These are phyloP conservation scores for Notechis scutatus DNA, from an alignment of 2,113 vertebrate species.

Conservation along the genomic window DNA sequence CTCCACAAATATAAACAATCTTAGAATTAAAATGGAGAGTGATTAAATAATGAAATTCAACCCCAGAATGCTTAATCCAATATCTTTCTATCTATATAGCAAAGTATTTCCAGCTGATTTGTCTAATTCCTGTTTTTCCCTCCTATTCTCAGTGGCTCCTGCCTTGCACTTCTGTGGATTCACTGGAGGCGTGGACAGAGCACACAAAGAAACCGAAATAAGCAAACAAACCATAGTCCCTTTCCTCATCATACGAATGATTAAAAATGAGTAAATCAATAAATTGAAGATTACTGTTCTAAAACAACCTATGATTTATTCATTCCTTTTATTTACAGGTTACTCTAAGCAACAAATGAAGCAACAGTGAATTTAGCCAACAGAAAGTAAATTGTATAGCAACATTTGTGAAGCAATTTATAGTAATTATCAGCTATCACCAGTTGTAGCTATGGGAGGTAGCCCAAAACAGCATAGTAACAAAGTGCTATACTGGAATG, in stretches of 20 bases:
- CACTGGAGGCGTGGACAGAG: too few species aligned
- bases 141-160: background rate
- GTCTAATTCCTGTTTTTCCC: background rate
- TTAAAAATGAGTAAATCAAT: background rate
- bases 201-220: too few species aligned
- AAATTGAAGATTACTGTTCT: background rate
- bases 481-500: background rate
- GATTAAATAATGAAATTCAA: background rate
- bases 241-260: too few species aligned
- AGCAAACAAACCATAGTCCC: too few species aligned
- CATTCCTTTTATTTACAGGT: background rate
- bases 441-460: background rate
- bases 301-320: background rate
- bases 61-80: background rate
- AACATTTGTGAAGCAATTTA: background rate
- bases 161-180: too few species aligned
- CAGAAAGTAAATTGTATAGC: background rate
- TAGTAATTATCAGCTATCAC: background rate
- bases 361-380: background rate
- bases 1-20: background rate
- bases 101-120: background rate
- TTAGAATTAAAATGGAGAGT: background rate
- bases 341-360: background rate
- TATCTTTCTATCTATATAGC: background rate
- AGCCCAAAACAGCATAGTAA: background rate